Evolutionary conservation across 2,113 vertebrate species (phyloP).

Genomic region (Poeciliopsis occidentalis): DNA sequence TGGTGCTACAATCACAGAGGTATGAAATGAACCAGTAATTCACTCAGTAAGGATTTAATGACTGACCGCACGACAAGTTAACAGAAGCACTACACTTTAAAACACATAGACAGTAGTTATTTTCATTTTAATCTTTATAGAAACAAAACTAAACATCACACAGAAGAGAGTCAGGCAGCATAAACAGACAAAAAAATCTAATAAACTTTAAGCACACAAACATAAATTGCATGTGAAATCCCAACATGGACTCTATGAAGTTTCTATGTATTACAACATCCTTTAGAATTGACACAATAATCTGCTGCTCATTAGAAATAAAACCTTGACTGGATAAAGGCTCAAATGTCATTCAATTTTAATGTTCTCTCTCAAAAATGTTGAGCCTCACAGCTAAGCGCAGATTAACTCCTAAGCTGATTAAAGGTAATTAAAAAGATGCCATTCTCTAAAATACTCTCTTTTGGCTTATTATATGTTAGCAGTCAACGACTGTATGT

Average conservation of each 20-base stretch:
- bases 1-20: conserved; percentile 4
- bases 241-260: conserved; percentile 2
- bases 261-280: not conserved
- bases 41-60: not conserved
- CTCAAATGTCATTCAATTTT: conserved; percentile 1
- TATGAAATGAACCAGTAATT: conserved; percentile 14
- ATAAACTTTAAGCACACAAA: not conserved
- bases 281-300: conserved; percentile 20
- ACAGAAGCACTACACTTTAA: not conserved
- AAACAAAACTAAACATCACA: not conserved
- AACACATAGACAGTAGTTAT: not conserved
- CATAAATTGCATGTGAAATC: not conserved
- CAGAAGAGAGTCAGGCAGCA: not conserved
- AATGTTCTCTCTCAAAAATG: not conserved
- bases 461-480: conserved; percentile 8
- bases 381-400: conserved; percentile 29
- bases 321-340: not conserved
- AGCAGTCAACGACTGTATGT: not conserved
- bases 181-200: not conserved
- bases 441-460: conserved; percentile 41
- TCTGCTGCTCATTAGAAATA: conserved; percentile 22
- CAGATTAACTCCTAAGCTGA: conserved; percentile 53
- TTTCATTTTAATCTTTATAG: not conserved
- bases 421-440: conserved; percentile 67
- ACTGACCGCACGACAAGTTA: not conserved